A percentile compares a stretch with the other conserved stretches of the same genome.
phyloP scores from a whole-genome alignment of 1,140 invertebrate genomes.

The Argopecten irradians region DNA sequence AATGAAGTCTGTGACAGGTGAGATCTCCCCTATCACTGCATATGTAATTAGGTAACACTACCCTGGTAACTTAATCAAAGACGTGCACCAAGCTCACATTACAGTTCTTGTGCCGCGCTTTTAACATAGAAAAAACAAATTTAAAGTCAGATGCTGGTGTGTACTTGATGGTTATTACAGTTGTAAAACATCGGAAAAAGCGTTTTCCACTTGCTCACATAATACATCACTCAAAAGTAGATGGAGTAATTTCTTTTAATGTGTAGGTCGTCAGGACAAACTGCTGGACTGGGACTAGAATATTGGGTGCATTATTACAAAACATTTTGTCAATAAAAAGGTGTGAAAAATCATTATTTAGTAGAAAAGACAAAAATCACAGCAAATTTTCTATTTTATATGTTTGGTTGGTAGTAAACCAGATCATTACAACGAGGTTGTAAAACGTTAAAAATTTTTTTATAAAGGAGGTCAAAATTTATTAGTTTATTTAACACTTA shows the following conservation, averaged over 20 bases:
- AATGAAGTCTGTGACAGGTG: too few relatives aligned
- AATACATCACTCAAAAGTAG: not conserved
- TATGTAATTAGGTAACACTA: not conserved
- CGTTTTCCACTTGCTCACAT: not conserved
- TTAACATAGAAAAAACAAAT: not conserved
- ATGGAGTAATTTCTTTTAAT: constrained; percentile 11
- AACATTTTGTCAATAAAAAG: not conserved
- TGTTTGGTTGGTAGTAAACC: not conserved
- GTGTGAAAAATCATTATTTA: not conserved
- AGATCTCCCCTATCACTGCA: not conserved
- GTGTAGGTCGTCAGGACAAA: not conserved
- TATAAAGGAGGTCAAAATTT: not conserved
- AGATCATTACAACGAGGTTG: too few relatives aligned
- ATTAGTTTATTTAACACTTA: not conserved
- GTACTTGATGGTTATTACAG: not conserved
- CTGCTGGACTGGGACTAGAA: not conserved
- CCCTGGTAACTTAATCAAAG: not conserved
- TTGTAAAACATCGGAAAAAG: not conserved
- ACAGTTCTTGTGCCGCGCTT: not conserved
- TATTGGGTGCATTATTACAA: not conserved
- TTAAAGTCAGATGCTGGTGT: not conserved
- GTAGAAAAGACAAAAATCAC: not conserved
- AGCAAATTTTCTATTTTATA: not conserved
- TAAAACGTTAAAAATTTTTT: not conserved
- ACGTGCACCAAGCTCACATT: not conserved